Percentiles rank a stretch among this genome's conserved stretches.
phyloP scores from a whole-genome alignment of 2,113 vertebrate species.

The Eonycteris spelaea region DNA sequence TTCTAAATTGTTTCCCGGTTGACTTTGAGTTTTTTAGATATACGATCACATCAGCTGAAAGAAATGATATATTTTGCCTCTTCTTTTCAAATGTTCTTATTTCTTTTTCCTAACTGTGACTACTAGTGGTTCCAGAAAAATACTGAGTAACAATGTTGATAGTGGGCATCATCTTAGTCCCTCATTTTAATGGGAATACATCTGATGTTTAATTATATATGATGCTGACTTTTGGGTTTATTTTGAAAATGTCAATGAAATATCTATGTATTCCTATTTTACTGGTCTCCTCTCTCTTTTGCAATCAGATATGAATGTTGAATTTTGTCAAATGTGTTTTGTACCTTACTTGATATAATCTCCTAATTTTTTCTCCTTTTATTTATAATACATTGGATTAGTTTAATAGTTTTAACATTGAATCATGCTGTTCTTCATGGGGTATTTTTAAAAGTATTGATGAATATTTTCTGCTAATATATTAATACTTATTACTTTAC shows the following conservation, averaged over 20 bases:
- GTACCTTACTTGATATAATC: not conserved
- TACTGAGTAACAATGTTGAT: not conserved
- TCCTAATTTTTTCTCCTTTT: not conserved
- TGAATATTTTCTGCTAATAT: not conserved
- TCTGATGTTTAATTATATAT: not conserved
- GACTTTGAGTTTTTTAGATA: not conserved
- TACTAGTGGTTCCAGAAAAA: not conserved
- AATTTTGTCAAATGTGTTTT: conserved; percentile 12
- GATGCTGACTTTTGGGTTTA: not conserved
- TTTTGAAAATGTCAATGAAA: conserved; percentile 2
- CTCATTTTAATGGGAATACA: not conserved
- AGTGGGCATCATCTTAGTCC: not conserved
- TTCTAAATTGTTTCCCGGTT: not conserved
- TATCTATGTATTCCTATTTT: not conserved
- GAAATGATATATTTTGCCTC: not conserved
- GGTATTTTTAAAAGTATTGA: not conserved
- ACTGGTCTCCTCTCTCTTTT: not conserved
- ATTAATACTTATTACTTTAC: not conserved
- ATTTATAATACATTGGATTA: not conserved
- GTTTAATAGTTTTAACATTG: not conserved
- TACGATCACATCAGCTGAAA: not conserved
- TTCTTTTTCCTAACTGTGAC: not conserved
- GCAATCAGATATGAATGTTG: not conserved
- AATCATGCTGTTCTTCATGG: not conserved
- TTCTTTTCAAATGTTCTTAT: not conserved